phyloP scores from a whole-genome alignment of 2,888 invertebrate genomes.

The Dioctria rufipes region DNA sequence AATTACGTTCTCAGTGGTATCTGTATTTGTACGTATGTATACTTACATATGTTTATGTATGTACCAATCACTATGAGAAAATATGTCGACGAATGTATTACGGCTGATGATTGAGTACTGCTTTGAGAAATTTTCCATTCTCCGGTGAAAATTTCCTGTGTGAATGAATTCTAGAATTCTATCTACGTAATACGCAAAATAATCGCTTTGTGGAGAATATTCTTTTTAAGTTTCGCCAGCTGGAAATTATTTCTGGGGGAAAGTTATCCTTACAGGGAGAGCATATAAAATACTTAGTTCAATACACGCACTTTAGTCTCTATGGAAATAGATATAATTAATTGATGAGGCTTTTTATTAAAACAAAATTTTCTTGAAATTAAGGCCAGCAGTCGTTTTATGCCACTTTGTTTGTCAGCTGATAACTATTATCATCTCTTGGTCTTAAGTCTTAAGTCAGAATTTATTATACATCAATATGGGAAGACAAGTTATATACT shows the following conservation, averaged over 20 bases:
- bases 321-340: too few species aligned
- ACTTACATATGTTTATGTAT: background rate
- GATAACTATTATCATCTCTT: too few species aligned
- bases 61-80: background rate
- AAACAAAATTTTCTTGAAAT: too few species aligned
- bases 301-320: too few species aligned
- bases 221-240: conserved; percentile 19
- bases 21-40: background rate
- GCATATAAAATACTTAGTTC: too few species aligned
- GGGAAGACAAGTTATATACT: too few species aligned
- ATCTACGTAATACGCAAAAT: conserved; percentile 10
- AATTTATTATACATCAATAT: too few species aligned
- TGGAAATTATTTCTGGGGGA: conserved; percentile 28
- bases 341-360: too few species aligned
- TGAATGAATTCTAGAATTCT: background rate
- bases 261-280: too few species aligned
- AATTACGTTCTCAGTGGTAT: conserved; percentile 15
- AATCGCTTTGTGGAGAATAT: conserved; percentile 25
- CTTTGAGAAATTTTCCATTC: conserved; percentile 48
- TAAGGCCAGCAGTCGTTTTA: too few species aligned
- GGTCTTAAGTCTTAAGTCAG: too few species aligned
- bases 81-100: conserved; percentile 37
- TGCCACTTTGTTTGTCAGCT: too few species aligned
- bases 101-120: conserved; percentile 40
- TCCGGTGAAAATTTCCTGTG: conserved; percentile 14